Evolutionary conservation across 2,888 invertebrate species (phyloP).

Genomic region (Rotaria sp.): DNA sequence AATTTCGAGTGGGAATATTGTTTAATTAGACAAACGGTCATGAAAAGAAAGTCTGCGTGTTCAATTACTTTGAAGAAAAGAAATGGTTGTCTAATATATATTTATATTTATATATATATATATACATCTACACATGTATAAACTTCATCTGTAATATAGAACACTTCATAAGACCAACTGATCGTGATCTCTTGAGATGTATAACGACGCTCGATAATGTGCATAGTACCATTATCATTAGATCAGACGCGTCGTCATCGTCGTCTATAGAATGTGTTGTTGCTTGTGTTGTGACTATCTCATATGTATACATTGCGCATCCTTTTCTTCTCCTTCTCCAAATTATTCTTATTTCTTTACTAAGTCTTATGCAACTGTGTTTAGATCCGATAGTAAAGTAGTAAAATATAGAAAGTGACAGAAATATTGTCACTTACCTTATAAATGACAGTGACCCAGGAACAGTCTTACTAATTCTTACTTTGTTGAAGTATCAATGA

Average conservation of each 20-base stretch:
- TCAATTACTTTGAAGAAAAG: neutral
- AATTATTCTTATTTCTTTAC: neutral
- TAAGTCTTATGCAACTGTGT: neutral
- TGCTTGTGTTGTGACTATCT: neutral
- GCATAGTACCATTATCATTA: conserved; percentile 10
- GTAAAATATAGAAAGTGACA: neutral
- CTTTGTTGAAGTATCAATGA: neutral
- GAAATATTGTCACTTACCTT: neutral
- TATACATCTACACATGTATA: neutral
- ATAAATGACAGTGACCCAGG: neutral
- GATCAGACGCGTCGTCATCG: neutral
- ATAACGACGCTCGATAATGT: neutral
- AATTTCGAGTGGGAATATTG: neutral
- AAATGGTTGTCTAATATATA: neutral
- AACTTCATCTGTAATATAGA: neutral
- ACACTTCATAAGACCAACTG: neutral
- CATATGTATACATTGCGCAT: neutral
- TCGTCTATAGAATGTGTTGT: neutral
- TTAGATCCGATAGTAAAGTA: neutral
- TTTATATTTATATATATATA: neutral
- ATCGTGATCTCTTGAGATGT: neutral
- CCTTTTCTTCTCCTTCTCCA: neutral
- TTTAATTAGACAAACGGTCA: neutral
- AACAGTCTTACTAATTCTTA: neutral
- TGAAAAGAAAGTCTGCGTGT: neutral